Evolutionary conservation across 2,113 vertebrate species (phyloP), one percentile per base, ranked within the genome.

Genomic region (Gobiocypris rarus): DNA sequence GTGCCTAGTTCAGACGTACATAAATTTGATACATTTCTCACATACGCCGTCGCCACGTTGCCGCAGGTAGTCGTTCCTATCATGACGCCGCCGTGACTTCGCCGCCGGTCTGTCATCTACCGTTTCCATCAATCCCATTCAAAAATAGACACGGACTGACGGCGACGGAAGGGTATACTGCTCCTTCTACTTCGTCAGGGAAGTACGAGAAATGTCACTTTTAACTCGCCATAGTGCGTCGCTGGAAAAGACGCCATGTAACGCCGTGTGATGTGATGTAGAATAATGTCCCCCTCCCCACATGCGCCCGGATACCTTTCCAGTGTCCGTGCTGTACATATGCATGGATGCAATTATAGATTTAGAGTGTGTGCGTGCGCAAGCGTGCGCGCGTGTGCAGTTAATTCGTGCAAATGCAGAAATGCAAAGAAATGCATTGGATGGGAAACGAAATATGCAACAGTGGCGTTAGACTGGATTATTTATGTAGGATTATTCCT

Each of bases 251-350:
- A 89, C 89, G 89, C 92, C 90, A 90, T 93, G 88, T 82, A 75
- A 90, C 83, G 86, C 75, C 85, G 88, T 89, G 92, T 90, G 91
- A 89, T 89, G 88, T 86, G 92, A 91, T 92, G 91, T 90, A 91
- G 90, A 89, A 93, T 91, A 90, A 93, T 90, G 91, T 88, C 88
- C 88, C 83, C 86, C 91, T 87, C 91, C 87, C 93, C 92, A 91
- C 91, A 87, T 90, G 91, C 91, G 90, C 92, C 58, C 75, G 19
- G 85, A 90, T 93, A 90, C 92, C 92, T 92, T 91, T 69, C 86
- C 89, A 91, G 89, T 70, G 31, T 85, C 88, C 90, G 89, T 41
- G 79, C 63, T 34, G 65, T 3, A 71, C 19, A 34, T 34, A 31
- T 69, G 65, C 79, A 82, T 82, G 48, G 19, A 82, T 56, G 48